A percentile compares a stretch with the other conserved stretches of the same genome.
Evolutionary conservation across 92 coral and sea anemone species (phyloP).

Genomic region (Galaxea fascicularis): DNA sequence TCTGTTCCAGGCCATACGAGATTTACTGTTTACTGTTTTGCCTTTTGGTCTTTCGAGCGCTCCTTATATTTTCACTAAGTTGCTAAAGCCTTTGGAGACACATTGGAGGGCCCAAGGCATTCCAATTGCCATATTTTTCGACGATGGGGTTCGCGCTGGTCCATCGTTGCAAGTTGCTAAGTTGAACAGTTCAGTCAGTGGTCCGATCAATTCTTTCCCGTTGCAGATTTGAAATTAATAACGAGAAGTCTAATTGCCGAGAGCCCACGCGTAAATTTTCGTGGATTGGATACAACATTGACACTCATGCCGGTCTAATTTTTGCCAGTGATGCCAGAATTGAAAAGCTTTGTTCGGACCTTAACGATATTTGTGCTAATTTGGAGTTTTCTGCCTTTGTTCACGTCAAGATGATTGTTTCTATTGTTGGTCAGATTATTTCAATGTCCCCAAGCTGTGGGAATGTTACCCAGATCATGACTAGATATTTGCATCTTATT

Average conservation of each 20-base stretch:
- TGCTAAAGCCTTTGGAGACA: conserved; percentile 42
- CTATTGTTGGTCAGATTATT: conserved; percentile 10
- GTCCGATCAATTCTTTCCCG: conserved; percentile 5
- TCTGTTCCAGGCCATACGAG: neutral
- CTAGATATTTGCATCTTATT: conserved; percentile 10
- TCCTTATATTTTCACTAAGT: conserved; percentile 55
- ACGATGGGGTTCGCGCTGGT: conserved; percentile 21
- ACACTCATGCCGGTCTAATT: neutral
- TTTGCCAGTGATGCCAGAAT: neutral
- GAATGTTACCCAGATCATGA: conserved; percentile 10
- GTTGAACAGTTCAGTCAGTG: neutral
- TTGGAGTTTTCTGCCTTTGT: neutral
- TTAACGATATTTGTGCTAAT: neutral
- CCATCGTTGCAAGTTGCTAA: neutral
- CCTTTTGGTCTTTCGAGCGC: conserved; percentile 54
- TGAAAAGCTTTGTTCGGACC: neutral
- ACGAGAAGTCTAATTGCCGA: conserved; percentile 4
- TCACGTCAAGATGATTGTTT: neutral
- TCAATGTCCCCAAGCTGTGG: neutral
- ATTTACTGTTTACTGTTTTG: conserved; percentile 45
- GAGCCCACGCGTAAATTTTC: neutral
- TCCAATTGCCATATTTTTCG: conserved; percentile 11
- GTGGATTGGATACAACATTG: conserved; percentile 11
- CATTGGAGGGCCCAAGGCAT: conserved; percentile 27
- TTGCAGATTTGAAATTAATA: neutral